Evolutionary conservation across 2,113 vertebrate genomes (phyloP).

Genomic region (Oceanites oceanicus): DNA sequence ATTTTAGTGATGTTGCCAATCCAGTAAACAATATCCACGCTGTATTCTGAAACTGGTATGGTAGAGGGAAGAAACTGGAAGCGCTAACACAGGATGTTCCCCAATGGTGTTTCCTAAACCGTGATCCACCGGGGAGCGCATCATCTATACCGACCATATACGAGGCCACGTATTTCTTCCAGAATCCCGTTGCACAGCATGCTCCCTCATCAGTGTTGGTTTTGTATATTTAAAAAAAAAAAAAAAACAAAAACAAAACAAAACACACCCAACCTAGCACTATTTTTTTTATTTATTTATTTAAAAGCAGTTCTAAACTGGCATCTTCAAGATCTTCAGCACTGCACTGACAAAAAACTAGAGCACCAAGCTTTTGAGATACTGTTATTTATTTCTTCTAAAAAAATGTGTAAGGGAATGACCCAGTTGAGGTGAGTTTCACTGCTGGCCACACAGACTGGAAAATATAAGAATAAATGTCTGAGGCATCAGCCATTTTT

Average conservation of each 20-base stretch:
- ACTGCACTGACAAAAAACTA: too few relatives aligned
- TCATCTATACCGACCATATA: rapidly evolving
- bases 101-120: neutral
- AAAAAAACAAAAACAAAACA: too few relatives aligned
- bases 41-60: neutral
- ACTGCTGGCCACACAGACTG: neutral
- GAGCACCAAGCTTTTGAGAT: neutral
- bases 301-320: neutral
- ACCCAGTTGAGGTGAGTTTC: neutral
- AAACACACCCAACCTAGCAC: too few relatives aligned
- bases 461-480: neutral
- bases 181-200: neutral
- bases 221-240: neutral
- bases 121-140: neutral
- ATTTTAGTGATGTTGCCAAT: neutral
- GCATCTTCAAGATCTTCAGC: neutral
- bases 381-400: neutral
- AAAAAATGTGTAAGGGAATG: rapidly evolving
- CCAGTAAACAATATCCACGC: neutral
- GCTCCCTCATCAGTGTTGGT: neutral
- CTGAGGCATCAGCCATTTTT: neutral
- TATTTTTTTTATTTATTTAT: neutral
- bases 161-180: rapidly evolving
- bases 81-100: neutral
- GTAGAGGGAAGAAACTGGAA: neutral